Evolutionary conservation across 2,113 vertebrate genomes (phyloP).

Genomic region (Hepsetus odoe): DNA sequence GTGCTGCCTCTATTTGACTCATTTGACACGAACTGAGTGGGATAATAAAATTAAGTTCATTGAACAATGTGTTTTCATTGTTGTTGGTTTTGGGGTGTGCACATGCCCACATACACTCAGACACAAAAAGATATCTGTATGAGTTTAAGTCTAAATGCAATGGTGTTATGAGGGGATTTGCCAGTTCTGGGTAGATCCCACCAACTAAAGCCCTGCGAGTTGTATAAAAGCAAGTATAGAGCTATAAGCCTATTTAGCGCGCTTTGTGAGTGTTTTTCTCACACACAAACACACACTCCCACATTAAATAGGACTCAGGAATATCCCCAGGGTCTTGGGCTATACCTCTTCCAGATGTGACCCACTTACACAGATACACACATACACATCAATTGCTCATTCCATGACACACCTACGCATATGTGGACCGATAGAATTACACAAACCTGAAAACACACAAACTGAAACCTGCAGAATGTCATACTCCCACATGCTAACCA

Average conservation of each 20-base stretch:
- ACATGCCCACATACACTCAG: neutral
- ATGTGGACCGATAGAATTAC: constrained; percentile 34
- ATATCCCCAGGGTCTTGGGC: constrained; percentile 29
- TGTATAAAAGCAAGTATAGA: constrained; percentile 29
- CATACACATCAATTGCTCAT: constrained; percentile 27
- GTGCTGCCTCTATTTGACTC: too few species aligned
- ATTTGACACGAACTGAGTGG: too few species aligned
- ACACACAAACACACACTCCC: constrained; percentile 16
- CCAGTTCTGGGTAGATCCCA: neutral
- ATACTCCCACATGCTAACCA: neutral
- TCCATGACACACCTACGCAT: constrained; percentile 19
- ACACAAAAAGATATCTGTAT: neutral
- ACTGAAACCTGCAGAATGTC: constrained; percentile 9
- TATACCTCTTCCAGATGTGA: constrained; percentile 55
- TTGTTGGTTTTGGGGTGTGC: too few species aligned
- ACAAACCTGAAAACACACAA: constrained; percentile 26
- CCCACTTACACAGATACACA: constrained; percentile 59
- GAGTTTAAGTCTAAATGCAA: constrained; percentile 12
- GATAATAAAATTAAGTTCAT: too few species aligned
- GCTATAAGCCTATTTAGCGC: constrained; percentile 37
- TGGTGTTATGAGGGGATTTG: constrained; percentile 9
- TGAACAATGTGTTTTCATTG: too few species aligned
- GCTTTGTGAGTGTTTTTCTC: constrained; percentile 19
- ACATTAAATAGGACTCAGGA: neutral
- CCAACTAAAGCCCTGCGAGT: constrained; percentile 6